Conservation (phyloP, 2,797 vertebrate species). For the Pitangus sulphuratus region DNA sequence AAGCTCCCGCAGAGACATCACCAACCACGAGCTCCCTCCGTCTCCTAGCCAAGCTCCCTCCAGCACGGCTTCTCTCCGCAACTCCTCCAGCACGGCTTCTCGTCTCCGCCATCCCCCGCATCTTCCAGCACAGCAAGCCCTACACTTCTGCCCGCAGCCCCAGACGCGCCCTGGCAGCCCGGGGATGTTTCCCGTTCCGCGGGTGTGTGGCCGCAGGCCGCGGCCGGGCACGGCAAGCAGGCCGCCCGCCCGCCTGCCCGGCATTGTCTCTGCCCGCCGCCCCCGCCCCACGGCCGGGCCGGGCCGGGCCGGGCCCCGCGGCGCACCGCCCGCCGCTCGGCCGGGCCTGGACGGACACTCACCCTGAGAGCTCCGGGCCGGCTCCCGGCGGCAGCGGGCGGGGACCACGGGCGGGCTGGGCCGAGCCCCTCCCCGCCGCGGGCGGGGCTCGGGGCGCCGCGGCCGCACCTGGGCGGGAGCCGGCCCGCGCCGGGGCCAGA, state of each 20-base stretch:
- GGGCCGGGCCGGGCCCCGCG: neutral
- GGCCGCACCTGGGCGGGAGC: constrained; percentile 19
- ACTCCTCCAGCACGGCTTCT: neutral
- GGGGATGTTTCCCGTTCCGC: neutral
- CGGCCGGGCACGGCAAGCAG: neutral
- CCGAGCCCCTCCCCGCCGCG: neutral
- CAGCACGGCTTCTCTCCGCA: neutral
- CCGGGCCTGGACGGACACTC: neutral
- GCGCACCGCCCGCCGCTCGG: neutral
- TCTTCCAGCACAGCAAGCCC: neutral
- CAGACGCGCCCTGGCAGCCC: neutral
- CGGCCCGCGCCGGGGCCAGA: constrained; percentile 20
- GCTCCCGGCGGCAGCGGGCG: neutral
- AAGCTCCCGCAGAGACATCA: neutral
- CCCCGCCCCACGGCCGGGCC: neutral
- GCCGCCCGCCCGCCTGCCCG: neutral
- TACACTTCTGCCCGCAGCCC: neutral
- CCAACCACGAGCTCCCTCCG: neutral
- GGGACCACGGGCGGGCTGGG: neutral
- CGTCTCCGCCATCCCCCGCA: neutral
- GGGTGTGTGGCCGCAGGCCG: neutral
- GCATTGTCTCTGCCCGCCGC: constrained; percentile 10
- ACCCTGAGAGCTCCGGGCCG: neutral
- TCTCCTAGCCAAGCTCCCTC: neutral
- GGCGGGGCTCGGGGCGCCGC: constrained; percentile 2